phyloP scores from a whole-genome alignment of 2,797 vertebrate genomes.

The Eutrigla gurnardus region DNA sequence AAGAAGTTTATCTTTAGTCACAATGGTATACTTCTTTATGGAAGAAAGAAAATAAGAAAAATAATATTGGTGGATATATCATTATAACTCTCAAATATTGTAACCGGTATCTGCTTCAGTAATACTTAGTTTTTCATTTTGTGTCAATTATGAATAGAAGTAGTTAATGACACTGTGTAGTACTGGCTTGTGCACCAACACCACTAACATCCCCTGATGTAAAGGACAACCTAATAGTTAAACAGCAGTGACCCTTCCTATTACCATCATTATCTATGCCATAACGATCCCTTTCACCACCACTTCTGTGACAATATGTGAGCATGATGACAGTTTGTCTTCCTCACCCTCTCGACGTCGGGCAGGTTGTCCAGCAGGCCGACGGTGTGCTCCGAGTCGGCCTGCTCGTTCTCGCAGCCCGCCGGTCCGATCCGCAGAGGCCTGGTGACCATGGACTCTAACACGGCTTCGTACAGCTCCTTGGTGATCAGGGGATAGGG shows the following conservation, averaged over 20 bases:
- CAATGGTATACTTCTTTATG: not conserved
- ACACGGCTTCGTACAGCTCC: conserved; percentile 92
- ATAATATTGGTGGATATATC: not conserved
- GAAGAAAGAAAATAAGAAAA: not conserved
- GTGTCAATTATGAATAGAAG: too few species aligned
- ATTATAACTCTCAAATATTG: not conserved
- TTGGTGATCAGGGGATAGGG: conserved; percentile 95
- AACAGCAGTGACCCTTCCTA: conserved; percentile 39
- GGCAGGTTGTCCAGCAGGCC: conserved; percentile 91
- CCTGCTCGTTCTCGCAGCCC: conserved; percentile 90
- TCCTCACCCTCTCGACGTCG: conserved; percentile 92
- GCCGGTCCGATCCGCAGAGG: conserved; percentile 89
- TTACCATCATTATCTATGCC: conserved; percentile 35
- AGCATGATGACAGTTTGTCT: not conserved
- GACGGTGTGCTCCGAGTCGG: conserved; percentile 88
- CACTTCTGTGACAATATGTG: not conserved
- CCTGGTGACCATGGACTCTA: conserved; percentile 90
- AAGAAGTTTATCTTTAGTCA: not conserved
- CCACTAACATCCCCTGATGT: conserved; percentile 22
- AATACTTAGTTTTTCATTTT: too few species aligned
- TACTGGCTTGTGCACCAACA: not conserved
- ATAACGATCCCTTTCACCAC: conserved; percentile 36
- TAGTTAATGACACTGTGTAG: too few species aligned
- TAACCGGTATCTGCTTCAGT: not conserved
- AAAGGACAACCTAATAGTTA: conserved; percentile 7